Evolutionary conservation across 2,797 vertebrate genomes (phyloP), one percentile per base, ranked within the genome.

Genomic region (Eulemur mongoz): DNA sequence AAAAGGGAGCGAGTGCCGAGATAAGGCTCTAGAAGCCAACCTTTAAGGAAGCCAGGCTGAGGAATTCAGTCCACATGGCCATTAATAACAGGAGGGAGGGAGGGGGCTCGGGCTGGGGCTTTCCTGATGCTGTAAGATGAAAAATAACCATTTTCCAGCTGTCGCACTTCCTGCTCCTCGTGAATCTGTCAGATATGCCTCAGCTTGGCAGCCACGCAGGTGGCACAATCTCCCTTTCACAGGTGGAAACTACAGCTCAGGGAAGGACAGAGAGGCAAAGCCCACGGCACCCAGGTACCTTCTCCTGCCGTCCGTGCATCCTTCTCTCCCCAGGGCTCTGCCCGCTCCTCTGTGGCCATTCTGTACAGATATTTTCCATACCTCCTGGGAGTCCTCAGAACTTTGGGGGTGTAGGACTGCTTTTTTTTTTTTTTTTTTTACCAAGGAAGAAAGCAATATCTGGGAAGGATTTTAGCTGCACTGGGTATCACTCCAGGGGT

Each of bases 91-190:
- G 65, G 72, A 75, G 59, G 89, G 25, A 32, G 38, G 65, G n/a
- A 86, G 84, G 75, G 4, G 25, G 35, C 50, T 13, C 8, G 57
- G 40, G 40, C 52, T 38, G 50, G 50, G 79, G 45, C 75, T 85
- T 79, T 92, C 81, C 87, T 76, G 80, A 85, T 5, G 45, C 63
- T 75, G 25, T 35, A 17, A 54, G 87, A 81, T 80, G 84, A 93
- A 95, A 90, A 92, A 82, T 27, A 65, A 84, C 52, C 78, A 32
- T 82, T 73, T 94, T 84, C 83, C 76, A 85, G 90, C 84, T 86
- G 81, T 70, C 48, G 2, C 4, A 20, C 30, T 54, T 94, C 91
- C 63, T 73, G 7, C 22, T 45, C 89, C 81, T 27, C 8, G n/a
- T 4, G 75, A 90, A 65, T 76, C 83, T 73, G 87, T 65, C 94